A percentile compares a stretch with the other conserved stretches of the same genome.
Evolutionary conservation across 1,140 invertebrate genomes (phyloP).

Genomic region (Drosophila orosa): DNA sequence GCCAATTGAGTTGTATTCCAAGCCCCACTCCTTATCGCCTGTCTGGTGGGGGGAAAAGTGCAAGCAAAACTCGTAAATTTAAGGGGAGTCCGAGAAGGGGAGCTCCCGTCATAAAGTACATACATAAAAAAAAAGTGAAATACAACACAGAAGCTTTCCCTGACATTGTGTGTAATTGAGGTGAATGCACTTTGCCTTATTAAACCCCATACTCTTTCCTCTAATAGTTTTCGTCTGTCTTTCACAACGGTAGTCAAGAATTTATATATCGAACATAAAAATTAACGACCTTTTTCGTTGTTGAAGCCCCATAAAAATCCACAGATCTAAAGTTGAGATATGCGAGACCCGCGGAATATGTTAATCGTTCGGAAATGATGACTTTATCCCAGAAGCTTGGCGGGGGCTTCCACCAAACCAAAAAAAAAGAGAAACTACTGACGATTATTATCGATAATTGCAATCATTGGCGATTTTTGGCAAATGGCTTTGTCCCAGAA

Average conservation of each 20-base stretch:
- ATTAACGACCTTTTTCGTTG: constrained; percentile 27
- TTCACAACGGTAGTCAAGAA: constrained; percentile 34
- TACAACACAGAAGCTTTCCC: constrained; percentile 19
- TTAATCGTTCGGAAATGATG: constrained; percentile 27
- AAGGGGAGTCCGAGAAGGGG: constrained; percentile 11
- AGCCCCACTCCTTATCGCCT: constrained; percentile 41
- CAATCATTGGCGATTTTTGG: constrained; percentile 23
- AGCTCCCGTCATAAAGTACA: constrained; percentile 5
- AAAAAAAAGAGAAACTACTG: constrained; percentile 9
- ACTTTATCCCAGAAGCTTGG: constrained; percentile 13
- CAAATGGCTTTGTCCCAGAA: constrained; percentile 40
- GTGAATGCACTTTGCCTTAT: constrained; percentile 53
- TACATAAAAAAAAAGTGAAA: constrained; percentile 31
- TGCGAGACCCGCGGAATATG: constrained; percentile 23
- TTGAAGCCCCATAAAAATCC: constrained; percentile 23
- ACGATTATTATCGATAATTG: constrained; percentile 55
- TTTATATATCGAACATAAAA: constrained; percentile 18
- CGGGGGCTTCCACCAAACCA: not conserved
- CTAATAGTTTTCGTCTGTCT: not conserved
- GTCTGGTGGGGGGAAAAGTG: constrained; percentile 19
- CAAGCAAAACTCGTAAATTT: constrained; percentile 32
- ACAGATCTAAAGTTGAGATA: constrained; percentile 29
- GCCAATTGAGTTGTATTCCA: constrained; percentile 55
- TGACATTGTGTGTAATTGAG: constrained; percentile 27
- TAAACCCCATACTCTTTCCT: constrained; percentile 1